A percentile compares a stretch with the other conserved stretches of the same genome.
phyloP scores from a whole-genome alignment of 2,113 vertebrate species.

The Seriola quinqueradiata region DNA sequence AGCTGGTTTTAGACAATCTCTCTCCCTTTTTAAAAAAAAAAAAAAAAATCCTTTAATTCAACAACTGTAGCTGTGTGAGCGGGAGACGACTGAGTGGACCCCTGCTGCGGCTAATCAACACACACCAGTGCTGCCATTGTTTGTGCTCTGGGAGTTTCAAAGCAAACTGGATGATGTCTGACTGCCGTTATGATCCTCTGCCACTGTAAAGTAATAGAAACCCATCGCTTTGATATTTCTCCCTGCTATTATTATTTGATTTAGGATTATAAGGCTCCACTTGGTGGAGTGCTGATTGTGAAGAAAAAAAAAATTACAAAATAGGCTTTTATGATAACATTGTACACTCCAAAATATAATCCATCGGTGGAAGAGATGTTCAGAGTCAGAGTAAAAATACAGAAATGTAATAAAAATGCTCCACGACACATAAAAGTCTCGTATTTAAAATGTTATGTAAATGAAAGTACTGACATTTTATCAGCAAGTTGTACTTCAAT shows the following conservation, averaged over 20 bases:
- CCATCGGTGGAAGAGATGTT: too few relatives aligned
- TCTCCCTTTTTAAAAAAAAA: neutral
- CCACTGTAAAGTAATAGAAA: neutral
- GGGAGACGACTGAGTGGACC: neutral
- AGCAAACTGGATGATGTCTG: constrained; percentile 1
- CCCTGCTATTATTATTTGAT: neutral
- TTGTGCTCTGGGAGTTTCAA: neutral
- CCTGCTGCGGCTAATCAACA: neutral
- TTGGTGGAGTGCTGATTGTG: neutral
- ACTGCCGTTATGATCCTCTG: neutral
- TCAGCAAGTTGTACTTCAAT: too few relatives aligned
- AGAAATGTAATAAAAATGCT: too few relatives aligned
- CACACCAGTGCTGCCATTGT: neutral
- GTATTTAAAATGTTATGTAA: too few relatives aligned
- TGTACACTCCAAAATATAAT: too few relatives aligned
- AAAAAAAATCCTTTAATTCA: constrained; percentile 7
- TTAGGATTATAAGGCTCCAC: neutral
- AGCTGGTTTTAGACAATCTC: neutral
- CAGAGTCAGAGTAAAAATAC: too few relatives aligned
- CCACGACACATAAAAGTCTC: too few relatives aligned
- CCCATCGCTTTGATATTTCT: neutral
- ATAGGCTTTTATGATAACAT: too few relatives aligned
- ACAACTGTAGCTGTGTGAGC: neutral
- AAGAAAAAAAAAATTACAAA: neutral
- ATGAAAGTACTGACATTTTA: too few relatives aligned